Evolutionary conservation across 2,888 invertebrate genomes (phyloP).

Genomic region (Parasteatoda lunata): DNA sequence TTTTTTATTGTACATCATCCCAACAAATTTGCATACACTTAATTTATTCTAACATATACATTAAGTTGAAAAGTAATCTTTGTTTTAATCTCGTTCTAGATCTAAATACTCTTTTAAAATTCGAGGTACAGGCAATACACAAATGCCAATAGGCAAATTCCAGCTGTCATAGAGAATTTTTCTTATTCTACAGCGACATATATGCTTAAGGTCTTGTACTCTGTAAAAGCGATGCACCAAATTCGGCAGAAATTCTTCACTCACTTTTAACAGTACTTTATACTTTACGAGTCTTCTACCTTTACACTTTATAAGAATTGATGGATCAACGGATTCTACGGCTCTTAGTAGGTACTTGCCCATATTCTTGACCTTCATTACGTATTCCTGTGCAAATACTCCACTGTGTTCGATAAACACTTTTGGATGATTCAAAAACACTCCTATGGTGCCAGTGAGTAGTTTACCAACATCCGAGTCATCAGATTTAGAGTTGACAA

Average conservation of each 20-base stretch:
- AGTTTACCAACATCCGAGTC: constrained; percentile 34
- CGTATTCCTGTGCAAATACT: background rate
- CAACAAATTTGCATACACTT: too few species aligned
- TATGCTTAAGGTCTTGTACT: constrained; percentile 38
- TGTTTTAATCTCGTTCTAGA: constrained; percentile 28
- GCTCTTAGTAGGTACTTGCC: constrained; percentile 40
- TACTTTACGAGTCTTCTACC: background rate
- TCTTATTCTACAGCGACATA: constrained; percentile 34
- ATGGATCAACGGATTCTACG: constrained; percentile 13
- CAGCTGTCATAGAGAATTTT: constrained; percentile 35
- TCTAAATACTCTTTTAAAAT: constrained; percentile 25
- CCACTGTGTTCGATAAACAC: background rate
- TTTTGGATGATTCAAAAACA: background rate
- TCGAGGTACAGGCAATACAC: constrained; percentile 13
- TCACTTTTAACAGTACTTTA: background rate
- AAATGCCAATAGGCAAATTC: constrained; percentile 46
- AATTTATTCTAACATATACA: too few species aligned
- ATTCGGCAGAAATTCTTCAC: background rate
- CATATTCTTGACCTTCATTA: background rate
- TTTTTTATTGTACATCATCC: too few species aligned
- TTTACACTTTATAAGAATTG: constrained; percentile 10
- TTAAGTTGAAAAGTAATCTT: too few species aligned
- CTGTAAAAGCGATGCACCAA: constrained; percentile 16
- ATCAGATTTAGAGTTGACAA: background rate
- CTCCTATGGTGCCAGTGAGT: constrained; percentile 40